Percentiles rank a stretch among this genome's conserved stretches.
Evolutionary conservation across 37 sponge, comb jelly and placozoan species (phyloP).

Genomic region (Oopsacas minuta): DNA sequence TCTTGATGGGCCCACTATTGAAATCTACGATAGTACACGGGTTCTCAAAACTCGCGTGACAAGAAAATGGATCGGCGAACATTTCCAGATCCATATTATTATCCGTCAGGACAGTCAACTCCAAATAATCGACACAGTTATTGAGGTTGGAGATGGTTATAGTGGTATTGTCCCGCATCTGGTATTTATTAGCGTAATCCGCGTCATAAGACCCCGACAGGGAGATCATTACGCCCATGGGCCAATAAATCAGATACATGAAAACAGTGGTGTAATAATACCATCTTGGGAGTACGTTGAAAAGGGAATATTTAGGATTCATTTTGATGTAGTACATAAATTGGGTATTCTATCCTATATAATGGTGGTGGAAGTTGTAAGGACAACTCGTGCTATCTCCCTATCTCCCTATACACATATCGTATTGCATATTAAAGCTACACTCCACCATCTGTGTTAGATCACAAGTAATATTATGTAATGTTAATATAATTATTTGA

Average conservation of each 20-base stretch:
- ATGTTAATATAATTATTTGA: too few species aligned
- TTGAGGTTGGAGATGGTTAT: background rate
- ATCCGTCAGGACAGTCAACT: background rate
- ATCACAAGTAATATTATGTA: too few species aligned
- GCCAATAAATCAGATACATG: background rate
- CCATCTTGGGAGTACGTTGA: conserved; percentile 1
- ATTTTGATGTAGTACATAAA: background rate
- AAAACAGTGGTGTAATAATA: background rate
- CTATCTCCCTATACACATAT: too few species aligned
- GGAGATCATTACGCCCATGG: background rate
- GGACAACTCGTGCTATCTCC: too few species aligned
- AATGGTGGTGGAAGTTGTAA: too few species aligned
- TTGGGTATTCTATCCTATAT: too few species aligned
- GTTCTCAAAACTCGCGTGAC: background rate
- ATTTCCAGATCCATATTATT: background rate
- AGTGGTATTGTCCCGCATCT: background rate
- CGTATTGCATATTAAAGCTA: too few species aligned
- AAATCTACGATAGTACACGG: background rate
- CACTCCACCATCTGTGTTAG: too few species aligned
- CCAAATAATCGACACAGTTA: background rate
- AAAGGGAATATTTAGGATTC: background rate
- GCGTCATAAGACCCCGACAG: background rate
- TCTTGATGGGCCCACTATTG: background rate
- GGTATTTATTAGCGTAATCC: background rate
- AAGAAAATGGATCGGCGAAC: background rate